Conservation (phyloP, 2,113 vertebrate genomes). For the Pseudorhombus dupliciocellatus region DNA sequence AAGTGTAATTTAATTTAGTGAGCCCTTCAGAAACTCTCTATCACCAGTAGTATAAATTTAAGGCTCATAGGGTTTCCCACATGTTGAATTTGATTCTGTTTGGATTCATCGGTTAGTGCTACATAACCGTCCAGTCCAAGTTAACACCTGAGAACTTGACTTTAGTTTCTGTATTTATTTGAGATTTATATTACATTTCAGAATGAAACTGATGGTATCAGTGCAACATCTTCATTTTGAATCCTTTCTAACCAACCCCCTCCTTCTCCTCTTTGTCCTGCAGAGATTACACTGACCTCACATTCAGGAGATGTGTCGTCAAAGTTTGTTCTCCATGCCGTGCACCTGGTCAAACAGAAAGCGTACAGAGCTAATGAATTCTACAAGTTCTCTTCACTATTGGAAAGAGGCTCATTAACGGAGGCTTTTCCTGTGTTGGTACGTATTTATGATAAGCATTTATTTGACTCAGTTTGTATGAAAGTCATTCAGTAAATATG, state of each 20-base stretch:
- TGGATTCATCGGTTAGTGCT: neutral
- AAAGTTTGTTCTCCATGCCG: slow-evolving; percentile 96
- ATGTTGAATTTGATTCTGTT: neutral
- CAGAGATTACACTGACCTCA: slow-evolving; percentile 93
- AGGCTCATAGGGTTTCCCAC: too few relatives aligned
- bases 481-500: neutral
- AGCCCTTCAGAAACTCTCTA: neutral
- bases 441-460: slow-evolving; percentile 19
- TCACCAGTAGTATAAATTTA: too few relatives aligned
- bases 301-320: slow-evolving; percentile 93
- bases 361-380: slow-evolving; percentile 97
- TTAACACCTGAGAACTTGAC: too few relatives aligned
- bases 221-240: neutral
- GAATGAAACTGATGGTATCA: neutral
- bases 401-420: slow-evolving; percentile 91
- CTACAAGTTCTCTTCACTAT: slow-evolving; percentile 95
- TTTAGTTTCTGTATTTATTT: neutral
- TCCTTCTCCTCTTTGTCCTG: slow-evolving; percentile 8
- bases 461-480: neutral
- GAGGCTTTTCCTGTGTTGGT: slow-evolving; percentile 97
- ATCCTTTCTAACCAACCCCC: neutral
- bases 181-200: neutral
- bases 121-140: too few relatives aligned
- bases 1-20: too few relatives aligned
- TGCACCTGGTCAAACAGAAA: slow-evolving; percentile 94